Base-by-base conservation (phyloP, 2,888 invertebrate genomes). In the Harmothoe impar region DNA sequence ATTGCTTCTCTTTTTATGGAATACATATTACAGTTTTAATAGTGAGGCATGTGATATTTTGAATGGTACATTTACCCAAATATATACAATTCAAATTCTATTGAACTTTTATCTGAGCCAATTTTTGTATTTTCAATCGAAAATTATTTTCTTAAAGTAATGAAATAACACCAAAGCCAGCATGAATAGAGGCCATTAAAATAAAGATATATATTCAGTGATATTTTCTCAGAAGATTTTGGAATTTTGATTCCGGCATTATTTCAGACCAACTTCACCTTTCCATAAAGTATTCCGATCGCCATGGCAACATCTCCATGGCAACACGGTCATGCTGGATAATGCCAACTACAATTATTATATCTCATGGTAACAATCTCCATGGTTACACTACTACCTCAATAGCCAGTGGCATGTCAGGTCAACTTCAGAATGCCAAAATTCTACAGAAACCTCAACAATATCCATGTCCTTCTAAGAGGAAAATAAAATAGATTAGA, bases 281-380 rank as follows among this genome's bases (percentile, higher is more conserved):
- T 86, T 86, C 54, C 86, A 81, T 33, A 86, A 86, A 86, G 20
- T 86, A 15, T 56, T 86, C 12, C 12, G 86, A 20, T 86, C 86
- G 7, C 86, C 86, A 56, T 86, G 86, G 86, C 86, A 54, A 56
- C 86, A 52, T 29, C 54, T 86, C 54, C 29, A 86, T 86, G 86
- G 56, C 15, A 86, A 86, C 86, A 86, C 86, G 52, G 54, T 86
- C 25, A 86, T 86, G 86, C 31, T 86, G 86, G 86, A 86, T 54
- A 86, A 29, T 56, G 52, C 86, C 52, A 85, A 85, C 85, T 86
- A 86, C 86, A 86, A 86, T 56, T 86, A 86, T 54, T 86, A 86
- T 56, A 86, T 86, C 86, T 31, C 86, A 25, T 86, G 86, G 86
- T 86, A 86, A 86, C 17, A 35, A 12, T 31, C 3, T 20, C 62